Conservation (phyloP, 2,113 vertebrate genomes). For the Burhinus bistriatus region DNA sequence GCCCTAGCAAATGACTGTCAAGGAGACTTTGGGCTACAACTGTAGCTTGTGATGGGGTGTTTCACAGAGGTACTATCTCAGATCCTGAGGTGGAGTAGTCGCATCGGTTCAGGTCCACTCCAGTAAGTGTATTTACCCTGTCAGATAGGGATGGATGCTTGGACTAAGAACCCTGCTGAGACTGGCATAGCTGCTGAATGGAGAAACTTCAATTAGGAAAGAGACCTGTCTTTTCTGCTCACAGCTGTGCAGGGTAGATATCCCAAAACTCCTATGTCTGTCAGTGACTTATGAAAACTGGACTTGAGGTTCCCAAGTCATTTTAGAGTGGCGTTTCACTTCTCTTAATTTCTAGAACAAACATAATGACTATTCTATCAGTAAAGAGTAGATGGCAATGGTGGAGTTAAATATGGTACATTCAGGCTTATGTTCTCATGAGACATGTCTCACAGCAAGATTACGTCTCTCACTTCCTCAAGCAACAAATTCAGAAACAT, state of each 20-base stretch:
- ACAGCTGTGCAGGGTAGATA: background rate
- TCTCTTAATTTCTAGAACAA: background rate
- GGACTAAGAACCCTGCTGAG: background rate
- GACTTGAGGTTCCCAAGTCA: background rate
- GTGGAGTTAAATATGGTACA: background rate
- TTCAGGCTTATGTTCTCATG: background rate
- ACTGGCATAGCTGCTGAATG: background rate
- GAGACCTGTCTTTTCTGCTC: background rate
- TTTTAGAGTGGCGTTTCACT: background rate
- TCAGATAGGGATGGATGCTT: background rate
- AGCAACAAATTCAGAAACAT: background rate
- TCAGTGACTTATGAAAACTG: background rate
- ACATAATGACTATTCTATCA: background rate
- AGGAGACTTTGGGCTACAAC: background rate
- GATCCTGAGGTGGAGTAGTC: background rate
- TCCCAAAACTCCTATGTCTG: background rate
- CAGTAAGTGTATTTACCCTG: background rate
- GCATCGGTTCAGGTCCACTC: background rate
- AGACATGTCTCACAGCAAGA: background rate
- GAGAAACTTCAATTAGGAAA: background rate
- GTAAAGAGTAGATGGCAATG: background rate
- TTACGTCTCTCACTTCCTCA: background rate
- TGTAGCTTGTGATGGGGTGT: background rate
- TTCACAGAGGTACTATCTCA: background rate
- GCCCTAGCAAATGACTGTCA: background rate